Evolutionary conservation across 2,113 vertebrate genomes (phyloP).

Genomic region (Bombycilla garrulus): DNA sequence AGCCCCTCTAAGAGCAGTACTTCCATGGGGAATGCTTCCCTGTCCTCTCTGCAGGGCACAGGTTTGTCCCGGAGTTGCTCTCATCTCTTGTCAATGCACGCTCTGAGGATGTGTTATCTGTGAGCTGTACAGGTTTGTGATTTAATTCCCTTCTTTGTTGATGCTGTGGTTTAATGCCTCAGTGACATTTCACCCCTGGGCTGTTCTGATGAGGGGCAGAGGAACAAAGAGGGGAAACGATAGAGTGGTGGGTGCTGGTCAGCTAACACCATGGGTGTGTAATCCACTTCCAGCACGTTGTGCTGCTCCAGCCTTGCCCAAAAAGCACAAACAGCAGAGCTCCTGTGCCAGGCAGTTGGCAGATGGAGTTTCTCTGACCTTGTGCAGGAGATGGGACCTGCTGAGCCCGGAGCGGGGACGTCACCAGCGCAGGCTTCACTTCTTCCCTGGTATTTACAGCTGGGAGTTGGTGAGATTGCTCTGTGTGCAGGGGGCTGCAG

Average conservation of each 20-base stretch:
- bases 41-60: neutral
- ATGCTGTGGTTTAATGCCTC: neutral
- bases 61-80: neutral
- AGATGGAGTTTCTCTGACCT: conserved; percentile 71
- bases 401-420: conserved; percentile 65
- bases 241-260: conserved; percentile 24
- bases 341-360: conserved; percentile 41
- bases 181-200: neutral
- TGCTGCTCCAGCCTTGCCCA: neutral
- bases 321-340: conserved; percentile 37
- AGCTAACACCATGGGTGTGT: neutral
- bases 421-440: conserved; percentile 9
- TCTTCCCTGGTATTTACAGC: conserved; percentile 53
- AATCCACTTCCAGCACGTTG: neutral
- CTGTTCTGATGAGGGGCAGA: conserved; percentile 8
- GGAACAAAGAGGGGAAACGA: conserved; percentile 40
- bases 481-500: neutral
- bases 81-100: neutral
- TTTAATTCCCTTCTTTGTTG: neutral
- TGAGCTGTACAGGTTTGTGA: neutral
- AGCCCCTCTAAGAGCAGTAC: neutral
- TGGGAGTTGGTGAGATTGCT: conserved; percentile 34
- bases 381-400: conserved; percentile 57
- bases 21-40: accelerated
- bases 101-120: neutral